Evolutionary conservation across 2,888 invertebrate species (phyloP).

Genomic region (Zelleria hepariella): DNA sequence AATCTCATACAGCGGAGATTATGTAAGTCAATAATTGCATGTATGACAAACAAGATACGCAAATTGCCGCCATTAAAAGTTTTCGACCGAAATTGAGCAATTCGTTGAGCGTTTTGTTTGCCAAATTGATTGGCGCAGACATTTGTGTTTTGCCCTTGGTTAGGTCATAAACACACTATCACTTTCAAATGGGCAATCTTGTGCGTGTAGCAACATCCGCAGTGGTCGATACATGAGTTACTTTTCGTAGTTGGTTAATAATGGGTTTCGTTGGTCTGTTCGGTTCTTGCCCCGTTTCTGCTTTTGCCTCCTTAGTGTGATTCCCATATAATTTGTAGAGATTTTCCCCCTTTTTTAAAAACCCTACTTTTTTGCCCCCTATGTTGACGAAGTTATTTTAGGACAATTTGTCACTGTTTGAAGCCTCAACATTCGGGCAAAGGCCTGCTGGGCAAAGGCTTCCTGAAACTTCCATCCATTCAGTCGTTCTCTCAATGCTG

Average conservation of each 20-base stretch:
- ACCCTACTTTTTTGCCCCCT: too few relatives aligned
- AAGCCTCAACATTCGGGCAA: too few relatives aligned
- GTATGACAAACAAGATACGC: neutral
- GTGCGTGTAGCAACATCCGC: neutral
- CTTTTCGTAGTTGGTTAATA: neutral
- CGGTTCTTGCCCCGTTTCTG: neutral
- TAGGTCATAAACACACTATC: neutral
- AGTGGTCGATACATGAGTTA: neutral
- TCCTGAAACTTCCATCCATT: too few relatives aligned
- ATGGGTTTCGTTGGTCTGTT: neutral
- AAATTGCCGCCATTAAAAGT: neutral
- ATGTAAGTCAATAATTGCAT: neutral
- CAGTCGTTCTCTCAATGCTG: too few relatives aligned
- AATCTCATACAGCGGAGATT: neutral
- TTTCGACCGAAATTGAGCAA: neutral
- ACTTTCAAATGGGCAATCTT: neutral
- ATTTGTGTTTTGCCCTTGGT: neutral
- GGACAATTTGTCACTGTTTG: too few relatives aligned
- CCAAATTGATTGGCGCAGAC: neutral
- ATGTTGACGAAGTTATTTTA: too few relatives aligned
- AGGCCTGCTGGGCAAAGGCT: too few relatives aligned
- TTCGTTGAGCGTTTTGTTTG: neutral
- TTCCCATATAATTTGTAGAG: too few relatives aligned
- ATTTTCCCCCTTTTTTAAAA: too few relatives aligned
- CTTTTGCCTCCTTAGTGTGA: too few relatives aligned